These are phyloP conservation scores for Galeopsomyia nigrocyanea DNA, from an alignment of 2,888 invertebrate genomes.

Conservation along the genomic window DNA sequence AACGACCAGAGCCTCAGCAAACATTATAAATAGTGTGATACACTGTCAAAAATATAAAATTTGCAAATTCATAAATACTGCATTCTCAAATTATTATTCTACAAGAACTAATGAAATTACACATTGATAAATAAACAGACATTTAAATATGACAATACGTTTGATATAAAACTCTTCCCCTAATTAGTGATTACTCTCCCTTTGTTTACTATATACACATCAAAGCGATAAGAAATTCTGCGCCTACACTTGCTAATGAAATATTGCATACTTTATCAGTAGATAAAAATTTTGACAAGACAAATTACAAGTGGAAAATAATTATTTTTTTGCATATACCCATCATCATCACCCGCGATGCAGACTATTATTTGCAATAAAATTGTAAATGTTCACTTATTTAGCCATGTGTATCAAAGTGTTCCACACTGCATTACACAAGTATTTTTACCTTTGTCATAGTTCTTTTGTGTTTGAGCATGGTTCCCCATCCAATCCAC, in stretches of 20 bases:
- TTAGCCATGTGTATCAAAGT: not conserved
- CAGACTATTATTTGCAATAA: not conserved
- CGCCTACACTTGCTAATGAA: too few species aligned
- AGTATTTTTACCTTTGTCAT: constrained; percentile 79
- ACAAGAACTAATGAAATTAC: not conserved
- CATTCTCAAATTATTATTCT: constrained; percentile 1
- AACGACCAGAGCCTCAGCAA: constrained; percentile 84
- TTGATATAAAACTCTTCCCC: too few species aligned
- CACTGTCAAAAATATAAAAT: constrained; percentile 71
- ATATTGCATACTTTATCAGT: too few species aligned
- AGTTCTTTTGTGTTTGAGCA: constrained; percentile 86
- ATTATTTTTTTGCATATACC: too few species aligned
- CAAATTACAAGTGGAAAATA: too few species aligned
- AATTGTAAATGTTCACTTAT: not conserved
- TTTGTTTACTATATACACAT: too few species aligned
- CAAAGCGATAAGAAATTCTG: too few species aligned
- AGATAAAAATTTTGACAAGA: too few species aligned
- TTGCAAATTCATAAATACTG: not conserved
- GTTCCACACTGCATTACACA: not conserved
- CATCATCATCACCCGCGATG: too few species aligned
- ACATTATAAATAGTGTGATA: constrained; percentile 82
- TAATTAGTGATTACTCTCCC: too few species aligned
- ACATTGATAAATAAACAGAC: constrained; percentile 5
- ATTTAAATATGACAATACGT: not conserved
- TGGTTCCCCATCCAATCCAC: constrained; percentile 89